Base-by-base conservation (phyloP, 2,113 vertebrate genomes). In the Oxygymnocypris stewartii region DNA sequence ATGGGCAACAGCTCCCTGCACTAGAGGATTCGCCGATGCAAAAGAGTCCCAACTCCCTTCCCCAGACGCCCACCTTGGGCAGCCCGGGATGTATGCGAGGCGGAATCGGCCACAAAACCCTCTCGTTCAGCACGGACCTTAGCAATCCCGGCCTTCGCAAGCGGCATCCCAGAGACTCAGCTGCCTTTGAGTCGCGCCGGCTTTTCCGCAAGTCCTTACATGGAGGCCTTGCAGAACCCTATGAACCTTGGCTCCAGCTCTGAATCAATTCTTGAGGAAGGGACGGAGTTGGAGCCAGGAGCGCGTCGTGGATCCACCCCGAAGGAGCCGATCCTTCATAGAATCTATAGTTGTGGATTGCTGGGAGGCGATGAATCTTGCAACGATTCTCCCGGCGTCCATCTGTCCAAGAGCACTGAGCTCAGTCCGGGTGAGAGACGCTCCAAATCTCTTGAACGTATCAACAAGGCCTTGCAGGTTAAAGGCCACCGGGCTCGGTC, bases 211-310 rank as follows among this genome's bases (percentile, higher is more conserved):
- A 96, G 73, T 97, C 3, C n/a, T n/a, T 97, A 97, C 89, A 95
- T 97, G 93, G 96, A 97, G 89, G 96, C 96, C 2, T 88, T 96
- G 74, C 95, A 94, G 87, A 97, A 96, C 84, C 96, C 96, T 14
- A 95, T 97, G 96, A 94, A 93, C 78, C 89, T 97, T 1, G 96
- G 95, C 18, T 96, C 95, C 25, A 96, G 95, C 87, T 95, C 95
- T 2, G 95, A 96, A 88, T 96, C 94, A 25, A 95, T 95, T 16
- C 86, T 95, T 18, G 91, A 93, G 88, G 95, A 96, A 78, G 89
- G 74, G 25, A 54, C 91, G 2, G 94, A 94, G 57, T 1, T 85
- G 6, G 86, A 88, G 86, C 18, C 85, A 10, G 57, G 57, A n/a
- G 7, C 57, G 2, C 57, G 35, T 18, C 35, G 6, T 2, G 84